Percentiles rank a stretch among this genome's conserved stretches.
Conservation (phyloP, 2,888 invertebrate genomes). For the Buathra laborator region DNA sequence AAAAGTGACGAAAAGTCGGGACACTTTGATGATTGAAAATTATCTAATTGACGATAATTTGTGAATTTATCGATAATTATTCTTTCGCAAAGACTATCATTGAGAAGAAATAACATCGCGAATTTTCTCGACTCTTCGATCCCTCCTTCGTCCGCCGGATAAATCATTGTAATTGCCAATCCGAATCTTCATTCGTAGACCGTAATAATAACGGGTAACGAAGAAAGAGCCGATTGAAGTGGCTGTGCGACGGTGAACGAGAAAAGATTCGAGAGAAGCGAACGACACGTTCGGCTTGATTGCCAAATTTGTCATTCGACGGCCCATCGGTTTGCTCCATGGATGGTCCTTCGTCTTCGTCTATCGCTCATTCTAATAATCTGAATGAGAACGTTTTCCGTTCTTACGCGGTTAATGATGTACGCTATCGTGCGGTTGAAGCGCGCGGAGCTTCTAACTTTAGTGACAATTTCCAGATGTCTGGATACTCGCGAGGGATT, state of each 20-base stretch:
- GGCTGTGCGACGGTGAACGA: slow-evolving; percentile 7
- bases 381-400: slow-evolving; percentile 51
- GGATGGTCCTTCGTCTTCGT: not conserved
- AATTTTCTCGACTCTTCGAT: not conserved
- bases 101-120: too few relatives aligned
- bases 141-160: not conserved
- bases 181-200: not conserved
- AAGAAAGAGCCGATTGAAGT: not conserved
- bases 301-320: slow-evolving; percentile 64
- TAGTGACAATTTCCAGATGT: slow-evolving; percentile 59
- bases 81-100: too few relatives aligned
- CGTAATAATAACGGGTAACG: not conserved
- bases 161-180: not conserved
- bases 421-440: slow-evolving; percentile 31
- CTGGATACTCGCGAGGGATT: slow-evolving; percentile 46
- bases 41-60: too few relatives aligned
- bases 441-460: slow-evolving; percentile 56
- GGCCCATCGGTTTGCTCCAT: slow-evolving; percentile 34
- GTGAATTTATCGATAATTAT: too few relatives aligned
- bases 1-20: too few relatives aligned
- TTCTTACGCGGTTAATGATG: slow-evolving; percentile 62
- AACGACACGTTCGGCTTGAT: slow-evolving; percentile 24
- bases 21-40: too few relatives aligned
- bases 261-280: slow-evolving; percentile 5
- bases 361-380: slow-evolving; percentile 49